Conservation (phyloP, 2,888 invertebrate species). For the Ophioninae sp. region DNA sequence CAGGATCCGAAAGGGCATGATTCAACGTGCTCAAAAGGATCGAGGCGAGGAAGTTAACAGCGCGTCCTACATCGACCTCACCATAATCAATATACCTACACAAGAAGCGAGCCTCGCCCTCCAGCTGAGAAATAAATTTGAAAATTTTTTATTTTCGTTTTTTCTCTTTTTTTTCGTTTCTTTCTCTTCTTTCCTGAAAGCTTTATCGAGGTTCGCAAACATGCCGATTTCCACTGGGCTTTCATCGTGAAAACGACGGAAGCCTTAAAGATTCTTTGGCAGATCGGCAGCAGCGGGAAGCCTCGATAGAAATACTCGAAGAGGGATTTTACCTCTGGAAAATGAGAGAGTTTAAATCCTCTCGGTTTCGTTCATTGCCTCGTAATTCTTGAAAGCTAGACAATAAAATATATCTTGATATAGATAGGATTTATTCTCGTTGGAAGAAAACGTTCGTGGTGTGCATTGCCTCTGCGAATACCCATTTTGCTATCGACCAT, state of each 20-base stretch:
- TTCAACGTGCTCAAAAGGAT: background rate
- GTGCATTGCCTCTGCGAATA: constrained; percentile 3
- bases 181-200: constrained; percentile 4
- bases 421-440: constrained; percentile 38
- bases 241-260: constrained; percentile 57
- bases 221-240: constrained; percentile 14
- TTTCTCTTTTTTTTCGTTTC: background rate
- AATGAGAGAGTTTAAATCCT: constrained; percentile 2
- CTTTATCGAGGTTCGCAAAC: background rate
- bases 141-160: constrained; percentile 11
- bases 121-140: constrained; percentile 50
- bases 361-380: constrained; percentile 26
- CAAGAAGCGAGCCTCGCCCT: constrained; percentile 11
- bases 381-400: constrained; percentile 55
- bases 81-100: background rate
- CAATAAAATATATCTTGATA: constrained; percentile 53
- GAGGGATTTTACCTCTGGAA: background rate
- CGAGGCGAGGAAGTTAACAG: background rate
- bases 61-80: background rate
- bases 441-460: background rate
- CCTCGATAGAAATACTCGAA: background rate
- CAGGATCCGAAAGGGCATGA: background rate
- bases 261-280: constrained; percentile 35
- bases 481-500: constrained; percentile 11
- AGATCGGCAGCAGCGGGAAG: constrained; percentile 10